These are phyloP conservation scores for Triplophysa rosa DNA, from an alignment of 2,113 vertebrate genomes.

Conservation along the genomic window DNA sequence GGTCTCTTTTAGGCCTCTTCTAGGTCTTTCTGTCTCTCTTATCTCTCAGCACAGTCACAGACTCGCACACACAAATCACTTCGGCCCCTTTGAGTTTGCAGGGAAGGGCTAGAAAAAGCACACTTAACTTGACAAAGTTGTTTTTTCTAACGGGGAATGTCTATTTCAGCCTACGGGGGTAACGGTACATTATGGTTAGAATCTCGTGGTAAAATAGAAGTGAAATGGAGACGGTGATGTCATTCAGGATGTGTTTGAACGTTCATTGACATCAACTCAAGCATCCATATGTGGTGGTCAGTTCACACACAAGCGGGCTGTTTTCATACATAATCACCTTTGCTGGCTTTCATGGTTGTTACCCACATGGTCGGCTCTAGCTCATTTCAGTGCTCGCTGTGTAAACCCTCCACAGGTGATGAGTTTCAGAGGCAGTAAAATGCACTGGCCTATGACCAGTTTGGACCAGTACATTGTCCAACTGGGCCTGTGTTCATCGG, in stretches of 20 bases:
- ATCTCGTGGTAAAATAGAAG: conserved; percentile 8
- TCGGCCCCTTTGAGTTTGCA: conserved; percentile 29
- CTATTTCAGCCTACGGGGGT: conserved; percentile 16
- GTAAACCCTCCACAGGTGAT: conserved; percentile 49
- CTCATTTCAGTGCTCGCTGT: conserved; percentile 19
- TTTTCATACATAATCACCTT: conserved; percentile 9
- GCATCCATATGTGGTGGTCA: background rate
- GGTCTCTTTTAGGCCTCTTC: too few relatives aligned
- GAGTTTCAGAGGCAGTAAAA: conserved; percentile 48
- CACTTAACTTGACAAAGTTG: conserved; percentile 42
- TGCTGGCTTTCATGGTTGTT: background rate
- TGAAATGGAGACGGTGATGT: conserved; percentile 3
- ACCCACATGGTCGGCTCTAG: background rate
- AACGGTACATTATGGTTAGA: conserved; percentile 10
- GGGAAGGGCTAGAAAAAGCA: conserved; percentile 34
- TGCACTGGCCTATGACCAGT: conserved; percentile 36
- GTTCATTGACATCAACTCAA: conserved; percentile 6
- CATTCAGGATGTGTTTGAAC: background rate
- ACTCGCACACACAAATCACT: conserved; percentile 46
- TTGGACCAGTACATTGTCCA: conserved; percentile 36
- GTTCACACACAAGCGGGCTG: background rate
- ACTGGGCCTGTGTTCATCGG: conserved; percentile 47
- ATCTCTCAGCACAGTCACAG: conserved; percentile 52
- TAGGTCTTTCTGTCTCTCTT: conserved; percentile 39
- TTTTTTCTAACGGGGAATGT: conserved; percentile 32